Evolutionary conservation across 2,888 invertebrate species (phyloP).

Genomic region (Hirudinaria manillensis): DNA sequence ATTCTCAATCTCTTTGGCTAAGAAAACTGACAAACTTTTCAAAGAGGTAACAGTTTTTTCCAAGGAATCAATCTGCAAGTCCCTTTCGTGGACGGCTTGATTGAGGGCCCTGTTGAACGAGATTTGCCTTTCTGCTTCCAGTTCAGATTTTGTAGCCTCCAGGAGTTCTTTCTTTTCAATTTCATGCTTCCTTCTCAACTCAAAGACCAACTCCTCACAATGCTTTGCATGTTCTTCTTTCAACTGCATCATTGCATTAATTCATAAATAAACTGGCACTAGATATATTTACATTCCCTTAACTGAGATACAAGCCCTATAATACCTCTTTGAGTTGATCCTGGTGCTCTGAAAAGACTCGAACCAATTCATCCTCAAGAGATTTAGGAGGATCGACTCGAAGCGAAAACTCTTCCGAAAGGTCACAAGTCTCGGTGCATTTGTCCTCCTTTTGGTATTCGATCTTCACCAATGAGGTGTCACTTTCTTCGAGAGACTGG

Average conservation of each 20-base stretch:
- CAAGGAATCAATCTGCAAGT: constrained; percentile 30
- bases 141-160: constrained; percentile 27
- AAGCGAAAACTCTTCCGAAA: background rate
- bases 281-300: too few species aligned
- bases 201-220: background rate
- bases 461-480: background rate
- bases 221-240: constrained; percentile 3
- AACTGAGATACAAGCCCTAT: background rate
- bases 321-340: background rate
- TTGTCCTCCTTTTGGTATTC: background rate
- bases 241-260: background rate
- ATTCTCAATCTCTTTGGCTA: too few species aligned
- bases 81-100: constrained; percentile 54
- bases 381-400: background rate
- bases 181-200: background rate
- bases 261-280: too few species aligned
- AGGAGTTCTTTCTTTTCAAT: constrained; percentile 31
- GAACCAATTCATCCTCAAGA: background rate
- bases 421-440: background rate
- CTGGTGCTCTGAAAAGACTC: background rate
- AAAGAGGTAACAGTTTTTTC: constrained; percentile 7
- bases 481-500: constrained; percentile 11
- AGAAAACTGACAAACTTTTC: background rate
- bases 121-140: constrained; percentile 40
- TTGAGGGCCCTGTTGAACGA: constrained; percentile 64